Conservation (phyloP, 2,888 invertebrate species). For the Lithophane semibrunnea region DNA sequence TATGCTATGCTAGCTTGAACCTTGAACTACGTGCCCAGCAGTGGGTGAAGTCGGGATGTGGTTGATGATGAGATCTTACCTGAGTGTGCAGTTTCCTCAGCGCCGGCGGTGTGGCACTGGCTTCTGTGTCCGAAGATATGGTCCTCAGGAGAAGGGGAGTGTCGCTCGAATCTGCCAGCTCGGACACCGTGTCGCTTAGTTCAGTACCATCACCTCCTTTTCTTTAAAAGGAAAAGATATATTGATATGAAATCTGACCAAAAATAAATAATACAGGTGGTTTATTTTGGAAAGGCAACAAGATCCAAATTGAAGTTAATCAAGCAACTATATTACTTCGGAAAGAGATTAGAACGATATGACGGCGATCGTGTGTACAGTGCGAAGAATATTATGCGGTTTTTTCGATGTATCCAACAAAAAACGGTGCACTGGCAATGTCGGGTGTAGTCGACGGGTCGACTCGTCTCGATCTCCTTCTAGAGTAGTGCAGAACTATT, state of each 20-base stretch:
- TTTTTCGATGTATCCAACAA: background rate
- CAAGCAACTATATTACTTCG: background rate
- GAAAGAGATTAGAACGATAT: background rate
- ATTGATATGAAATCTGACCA: background rate
- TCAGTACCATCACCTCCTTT: constrained; percentile 84
- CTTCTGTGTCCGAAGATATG: constrained; percentile 91
- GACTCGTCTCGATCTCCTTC: background rate
- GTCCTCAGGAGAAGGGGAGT: constrained; percentile 90
- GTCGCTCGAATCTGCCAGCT: constrained; percentile 84
- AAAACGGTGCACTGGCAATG: background rate
- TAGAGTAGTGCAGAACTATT: background rate
- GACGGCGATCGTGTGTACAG: background rate
- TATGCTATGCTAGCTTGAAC: too few relatives aligned
- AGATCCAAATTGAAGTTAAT: background rate
- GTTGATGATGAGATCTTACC: constrained; percentile 68
- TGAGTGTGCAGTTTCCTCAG: constrained; percentile 86
- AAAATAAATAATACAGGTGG: background rate
- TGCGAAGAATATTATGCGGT: background rate
- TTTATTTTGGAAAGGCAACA: background rate
- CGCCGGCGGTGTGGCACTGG: constrained; percentile 85
- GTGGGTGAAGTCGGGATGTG: background rate
- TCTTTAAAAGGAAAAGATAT: constrained; percentile 64
- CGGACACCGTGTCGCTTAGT: constrained; percentile 81
- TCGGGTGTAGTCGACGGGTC: background rate
- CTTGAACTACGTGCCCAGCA: background rate